Conservation (phyloP, 2,888 invertebrate species). For the Orchesella flavescens region DNA sequence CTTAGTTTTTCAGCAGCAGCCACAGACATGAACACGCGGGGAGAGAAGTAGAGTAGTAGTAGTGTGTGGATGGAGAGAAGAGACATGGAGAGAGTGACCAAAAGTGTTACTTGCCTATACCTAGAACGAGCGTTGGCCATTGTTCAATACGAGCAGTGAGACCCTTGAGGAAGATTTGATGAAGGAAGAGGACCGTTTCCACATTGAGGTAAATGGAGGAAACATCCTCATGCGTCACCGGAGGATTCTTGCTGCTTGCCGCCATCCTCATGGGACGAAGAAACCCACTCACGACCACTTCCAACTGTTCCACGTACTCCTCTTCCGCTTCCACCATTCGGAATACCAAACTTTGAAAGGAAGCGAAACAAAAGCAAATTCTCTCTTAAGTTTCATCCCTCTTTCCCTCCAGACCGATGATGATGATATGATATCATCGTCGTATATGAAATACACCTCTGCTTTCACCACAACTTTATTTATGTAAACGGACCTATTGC, state of each 20-base stretch:
- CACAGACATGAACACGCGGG: neutral
- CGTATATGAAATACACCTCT: neutral
- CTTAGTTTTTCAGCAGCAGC: conserved; percentile 14
- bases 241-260: conserved; percentile 89
- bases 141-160: conserved; percentile 92
- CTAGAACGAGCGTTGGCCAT: conserved; percentile 94
- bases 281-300: conserved; percentile 88
- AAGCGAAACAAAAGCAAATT: conserved; percentile 1
- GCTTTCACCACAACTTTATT: neutral
- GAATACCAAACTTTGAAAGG: conserved; percentile 82
- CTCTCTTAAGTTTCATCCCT: neutral
- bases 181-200: conserved; percentile 92
- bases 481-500: conserved; percentile 82
- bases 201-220: conserved; percentile 95
- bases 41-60: conserved; percentile 42
- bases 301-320: conserved; percentile 93
- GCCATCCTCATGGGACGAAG: conserved; percentile 94
- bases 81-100: conserved; percentile 68
- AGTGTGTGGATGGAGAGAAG: conserved; percentile 14
- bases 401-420: neutral
- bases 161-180: conserved; percentile 95
- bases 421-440: too few species aligned
- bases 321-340: conserved; percentile 95
- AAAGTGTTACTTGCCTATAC: conserved; percentile 74
- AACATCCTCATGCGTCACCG: conserved; percentile 93